Base-by-base conservation (phyloP, 2,888 invertebrate species). In the Tillus elongatus region DNA sequence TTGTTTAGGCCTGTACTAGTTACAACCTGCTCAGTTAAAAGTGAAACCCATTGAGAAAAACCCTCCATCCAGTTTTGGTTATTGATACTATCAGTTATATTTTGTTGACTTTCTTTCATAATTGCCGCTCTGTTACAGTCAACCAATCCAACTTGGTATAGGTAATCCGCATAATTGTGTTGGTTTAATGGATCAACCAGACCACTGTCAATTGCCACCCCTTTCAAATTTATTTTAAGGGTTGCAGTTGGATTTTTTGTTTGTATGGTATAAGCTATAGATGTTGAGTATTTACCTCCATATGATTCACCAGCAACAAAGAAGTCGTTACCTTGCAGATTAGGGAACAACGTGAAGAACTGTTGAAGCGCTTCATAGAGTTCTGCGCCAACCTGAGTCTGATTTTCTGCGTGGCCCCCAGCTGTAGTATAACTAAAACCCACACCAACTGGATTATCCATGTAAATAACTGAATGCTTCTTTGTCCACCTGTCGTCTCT, bases 381-480 rank as follows among this genome's bases (percentile, higher is more conserved):
- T 59, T 93, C 81, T 33, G 75, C 72, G 0, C 84, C 91, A 1
- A 93, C 86, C 57, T 82, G 79, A 0, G 73, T 76, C 63, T 92
- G 82, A 60, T 86, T 81, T 3, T 68, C 74, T 6, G 84, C 83
- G 63, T 84, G 92, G n/a, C n/a, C n/a, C 0, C 92, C 91, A 37
- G 64, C 72, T 2, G 79, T 74, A 0, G 92, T 90, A 54, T 90
- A 92, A 64, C 92, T 92, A 59, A 82, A 95, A 0, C 93, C 93
- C 2, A 90, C 84, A 2, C 91, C 90, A 1, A 88, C 93, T 0
- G 93, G 93, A 63, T 90, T 93, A 61, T 95, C 93, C 37, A 95
- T 83, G 60, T 87, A 95, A 36, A 95, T 73, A 28, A 93, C 64
- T 49, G 83, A 80, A 60, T 87, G 86, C 6, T 76, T 77, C 26